phyloP scores from a whole-genome alignment of 2,888 invertebrate genomes.

The Acrobasis repandana region DNA sequence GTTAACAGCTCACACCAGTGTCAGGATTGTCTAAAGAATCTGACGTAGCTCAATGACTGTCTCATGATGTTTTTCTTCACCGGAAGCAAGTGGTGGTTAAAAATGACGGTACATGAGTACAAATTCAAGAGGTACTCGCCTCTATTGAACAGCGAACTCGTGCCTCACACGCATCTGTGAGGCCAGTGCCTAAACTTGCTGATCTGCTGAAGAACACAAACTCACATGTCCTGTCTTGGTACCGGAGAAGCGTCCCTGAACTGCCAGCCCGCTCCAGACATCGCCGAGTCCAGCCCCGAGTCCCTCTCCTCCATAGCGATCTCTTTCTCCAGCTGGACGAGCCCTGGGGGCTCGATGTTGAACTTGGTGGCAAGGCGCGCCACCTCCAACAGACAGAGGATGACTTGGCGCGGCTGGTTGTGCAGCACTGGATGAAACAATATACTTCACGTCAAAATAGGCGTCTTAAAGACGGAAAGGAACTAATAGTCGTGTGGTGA shows the following conservation, averaged over 20 bases:
- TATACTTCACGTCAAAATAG: background rate
- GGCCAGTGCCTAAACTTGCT: no score
- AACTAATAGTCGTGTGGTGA: no score
- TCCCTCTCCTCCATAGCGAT: conserved; percentile 91
- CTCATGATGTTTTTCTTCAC: no score
- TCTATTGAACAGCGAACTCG: no score
- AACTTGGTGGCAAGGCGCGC: conserved; percentile 90
- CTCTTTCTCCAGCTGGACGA: conserved; percentile 93
- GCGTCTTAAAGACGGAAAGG: background rate
- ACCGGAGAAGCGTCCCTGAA: conserved; percentile 79
- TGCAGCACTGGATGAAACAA: conserved; percentile 84
- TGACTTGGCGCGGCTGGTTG: conserved; percentile 91
- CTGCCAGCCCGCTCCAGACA: conserved; percentile 87
- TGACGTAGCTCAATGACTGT: no score
- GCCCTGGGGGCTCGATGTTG: conserved; percentile 90
- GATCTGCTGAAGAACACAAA: no score
- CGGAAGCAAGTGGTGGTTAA: no score
- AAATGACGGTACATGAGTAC: no score
- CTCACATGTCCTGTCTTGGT: conserved; percentile 53
- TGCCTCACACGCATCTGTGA: no score
- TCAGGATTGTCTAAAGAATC: no score
- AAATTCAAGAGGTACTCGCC: no score
- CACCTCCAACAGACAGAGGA: conserved; percentile 92
- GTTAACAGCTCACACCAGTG: no score
- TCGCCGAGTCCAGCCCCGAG: conserved; percentile 85